Percentiles rank a stretch among this genome's conserved stretches.
Evolutionary conservation across 2,888 invertebrate species (phyloP).

Genomic region (Hetaerina titia): DNA sequence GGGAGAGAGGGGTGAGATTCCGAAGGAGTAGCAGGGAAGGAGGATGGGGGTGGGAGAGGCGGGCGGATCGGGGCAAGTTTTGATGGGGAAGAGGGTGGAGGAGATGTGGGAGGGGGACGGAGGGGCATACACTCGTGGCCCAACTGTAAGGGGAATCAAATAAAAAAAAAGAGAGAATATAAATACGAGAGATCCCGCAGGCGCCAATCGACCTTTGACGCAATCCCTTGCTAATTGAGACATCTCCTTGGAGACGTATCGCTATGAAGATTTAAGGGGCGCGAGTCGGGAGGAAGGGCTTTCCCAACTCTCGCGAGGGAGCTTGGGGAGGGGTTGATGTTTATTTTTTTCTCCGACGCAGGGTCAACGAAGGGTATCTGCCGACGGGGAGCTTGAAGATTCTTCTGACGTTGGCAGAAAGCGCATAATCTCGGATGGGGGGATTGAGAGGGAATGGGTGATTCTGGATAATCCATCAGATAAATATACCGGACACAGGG

Average conservation of each 20-base stretch:
- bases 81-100: not conserved
- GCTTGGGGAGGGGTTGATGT: not conserved
- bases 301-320: not conserved
- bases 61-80: not conserved
- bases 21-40: not conserved
- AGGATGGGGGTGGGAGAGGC: not conserved
- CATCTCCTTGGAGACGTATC: constrained; percentile 37
- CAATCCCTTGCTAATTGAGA: constrained; percentile 58
- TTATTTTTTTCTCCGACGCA: not conserved
- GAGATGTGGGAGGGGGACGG: not conserved
- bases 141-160: not conserved
- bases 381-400: no score
- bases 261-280: not conserved
- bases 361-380: not conserved
- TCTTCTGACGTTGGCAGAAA: no score
- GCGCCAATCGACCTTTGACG: constrained; percentile 50
- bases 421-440: no score
- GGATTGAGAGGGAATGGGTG: no score
- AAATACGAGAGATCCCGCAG: not conserved
- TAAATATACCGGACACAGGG: not conserved
- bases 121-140: constrained; percentile 19
- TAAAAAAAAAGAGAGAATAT: not conserved
- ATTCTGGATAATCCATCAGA: no score
- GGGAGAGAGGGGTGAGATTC: not conserved
- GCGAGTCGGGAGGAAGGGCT: not conserved